Conservation (phyloP, 2,797 vertebrate species). For the Numenius phaeopus region DNA sequence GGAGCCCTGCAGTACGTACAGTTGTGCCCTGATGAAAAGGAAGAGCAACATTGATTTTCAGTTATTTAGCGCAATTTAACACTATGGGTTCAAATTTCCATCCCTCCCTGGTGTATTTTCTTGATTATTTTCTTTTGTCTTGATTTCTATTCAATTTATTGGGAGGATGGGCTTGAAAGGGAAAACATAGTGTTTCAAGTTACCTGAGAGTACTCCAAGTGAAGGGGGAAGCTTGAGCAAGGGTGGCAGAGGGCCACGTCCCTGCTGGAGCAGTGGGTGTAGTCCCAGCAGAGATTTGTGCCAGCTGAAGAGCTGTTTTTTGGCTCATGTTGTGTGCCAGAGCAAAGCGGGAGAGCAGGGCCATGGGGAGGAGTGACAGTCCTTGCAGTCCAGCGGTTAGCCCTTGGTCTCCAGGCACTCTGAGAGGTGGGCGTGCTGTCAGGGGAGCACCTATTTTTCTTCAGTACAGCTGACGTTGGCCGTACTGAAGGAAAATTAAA, state of each 20-base stretch:
- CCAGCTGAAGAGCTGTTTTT: not conserved
- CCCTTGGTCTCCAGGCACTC: rapidly evolving
- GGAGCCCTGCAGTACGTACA: not conserved
- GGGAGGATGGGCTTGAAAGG: not conserved
- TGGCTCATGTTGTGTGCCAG: not conserved
- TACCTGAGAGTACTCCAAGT: not conserved
- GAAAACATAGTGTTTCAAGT: rapidly evolving
- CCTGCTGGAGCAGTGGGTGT: not conserved
- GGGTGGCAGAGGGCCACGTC: not conserved
- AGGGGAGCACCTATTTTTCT: not conserved
- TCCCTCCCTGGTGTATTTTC: not conserved
- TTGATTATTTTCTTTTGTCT: not conserved
- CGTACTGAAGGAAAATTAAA: not conserved
- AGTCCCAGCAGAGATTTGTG: not conserved
- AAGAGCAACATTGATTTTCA: conserved; percentile 57
- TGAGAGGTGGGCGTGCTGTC: rapidly evolving
- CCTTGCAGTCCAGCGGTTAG: not conserved
- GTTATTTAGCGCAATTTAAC: conserved; percentile 61
- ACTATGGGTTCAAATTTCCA: not conserved
- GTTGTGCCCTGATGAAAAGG: conserved; percentile 18
- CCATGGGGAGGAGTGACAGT: not conserved
- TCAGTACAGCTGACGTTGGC: rapidly evolving
- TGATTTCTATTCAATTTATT: not conserved
- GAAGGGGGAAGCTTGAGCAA: not conserved
- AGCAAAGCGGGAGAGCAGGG: not conserved